Evolutionary conservation across 2,888 invertebrate species (phyloP), one percentile per base, ranked within the genome.

Genomic region (Microdon myrmicae): DNA sequence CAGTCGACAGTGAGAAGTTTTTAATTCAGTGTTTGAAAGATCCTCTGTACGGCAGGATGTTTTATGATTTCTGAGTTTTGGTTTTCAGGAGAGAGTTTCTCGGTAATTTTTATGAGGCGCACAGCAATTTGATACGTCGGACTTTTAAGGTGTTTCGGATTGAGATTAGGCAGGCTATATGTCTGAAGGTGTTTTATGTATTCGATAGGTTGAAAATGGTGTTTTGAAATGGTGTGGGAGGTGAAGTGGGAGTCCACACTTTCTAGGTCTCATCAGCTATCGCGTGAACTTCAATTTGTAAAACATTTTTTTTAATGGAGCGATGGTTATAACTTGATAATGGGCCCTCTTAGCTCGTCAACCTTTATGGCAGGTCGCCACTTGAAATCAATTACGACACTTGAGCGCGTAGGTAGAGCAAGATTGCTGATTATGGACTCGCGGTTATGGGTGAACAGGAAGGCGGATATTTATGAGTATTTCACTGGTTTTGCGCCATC

Each of bases 221-320:
- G 29, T 53, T 39, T 28, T 20, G 13, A 17, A 20, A 5, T 5
- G 25, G 23, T 7, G 16, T 38, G 6, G n/a, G 8, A 2, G 20
- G 9, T 14, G 37, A 48, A n/a, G 29, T 14, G 20, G 25, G 12
- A 25, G 12, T 20, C 25, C 9, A 34, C 19, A 10, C n/a, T n/a
- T n/a, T n/a, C n/a, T n/a, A n/a, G n/a, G n/a, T n/a, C 10, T 16
- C 28, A 54, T 61, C 70, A 72, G 68, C 69, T 68, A 71, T 77
- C 74, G 76, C 74, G 75, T 77, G 75, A 75, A 75, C 74, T 74
- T 74, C 71, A 73, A 74, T 74, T 74, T 72, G 69, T 72, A 70
- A 70, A 72, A 70, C 68, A 71, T 71, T 71, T 71, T 67, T 59
- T 23, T 43, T 53, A 64, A 64, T 58, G 58, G 64, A 45, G 32